Evolutionary conservation across 2,797 vertebrate species (phyloP), one percentile per base, ranked within the genome.

Genomic region (Pseudochromis fuscus): DNA sequence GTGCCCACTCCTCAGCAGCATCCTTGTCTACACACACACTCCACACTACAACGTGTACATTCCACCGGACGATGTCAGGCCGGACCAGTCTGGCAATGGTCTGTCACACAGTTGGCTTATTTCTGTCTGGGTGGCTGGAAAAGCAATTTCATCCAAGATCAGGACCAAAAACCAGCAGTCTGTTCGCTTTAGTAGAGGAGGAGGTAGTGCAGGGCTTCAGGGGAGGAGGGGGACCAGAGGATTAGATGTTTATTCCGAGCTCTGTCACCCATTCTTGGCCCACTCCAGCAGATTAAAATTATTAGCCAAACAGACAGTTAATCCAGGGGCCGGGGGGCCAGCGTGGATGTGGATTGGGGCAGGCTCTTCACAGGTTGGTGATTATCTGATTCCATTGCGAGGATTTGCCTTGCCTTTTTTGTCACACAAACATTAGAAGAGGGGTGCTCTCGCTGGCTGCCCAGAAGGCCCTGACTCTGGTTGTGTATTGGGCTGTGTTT

Each of bases 401-500:
- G 92, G 94, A 94, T 95, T 96, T 94, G 93, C 91, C 87, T 86
- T 94, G 94, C 91, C 73, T 94, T 86, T 90, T 96, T 96, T 96
- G 95, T 96, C 95, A 93, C 93, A 95, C 94, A 95, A 96, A 96
- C 95, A 94, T 93, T 93, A 94, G 92, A 94, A 93, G 91, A 91
- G 90, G 91, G 92, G 67, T 35, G 86, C 91, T 89, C 86, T 84
- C 83, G 51, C 84, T 88, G 90, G 91, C 94, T 90, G 91, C 90
- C 87, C 91, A 91, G 79, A 79, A 81, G 91, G 84, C 89, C 83
- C 90, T 87, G 87, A 83, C 60, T 83, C 78, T 33, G 87, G 88
- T 91, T 96, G 96, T 96, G 95, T 95, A 96, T 96, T 97, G 94
- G 94, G 87, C 77, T 57, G 42, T 88, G 78, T 94, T 94, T 92